These are phyloP conservation scores for Priocnemis perturbator DNA, from an alignment of 2,888 invertebrate genomes.

Conservation along the genomic window DNA sequence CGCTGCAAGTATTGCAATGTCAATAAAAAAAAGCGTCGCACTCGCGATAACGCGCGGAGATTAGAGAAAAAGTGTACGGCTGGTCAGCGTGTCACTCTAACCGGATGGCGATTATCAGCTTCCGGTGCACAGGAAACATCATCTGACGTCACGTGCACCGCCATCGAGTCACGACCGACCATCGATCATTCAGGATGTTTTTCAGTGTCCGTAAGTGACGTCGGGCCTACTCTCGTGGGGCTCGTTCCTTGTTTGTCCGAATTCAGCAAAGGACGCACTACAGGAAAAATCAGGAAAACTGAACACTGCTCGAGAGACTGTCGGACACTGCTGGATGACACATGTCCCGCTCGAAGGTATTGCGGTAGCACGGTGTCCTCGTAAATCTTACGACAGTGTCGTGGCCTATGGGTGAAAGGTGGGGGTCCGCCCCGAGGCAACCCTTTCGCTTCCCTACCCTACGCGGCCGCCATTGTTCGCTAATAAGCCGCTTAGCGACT, in stretches of 20 bases:
- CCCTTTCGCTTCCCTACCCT: conserved; percentile 44
- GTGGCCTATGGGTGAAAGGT: conserved; percentile 44
- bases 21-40: conserved; percentile 3
- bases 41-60: not conserved
- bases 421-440: conserved; percentile 51
- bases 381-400: conserved; percentile 59
- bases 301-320: too few species aligned
- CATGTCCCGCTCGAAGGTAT: conserved; percentile 46
- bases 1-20: not conserved
- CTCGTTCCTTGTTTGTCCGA: conserved; percentile 39
- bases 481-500: conserved; percentile 71
- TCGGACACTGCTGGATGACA: conserved; percentile 47
- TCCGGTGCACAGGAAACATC: conserved; percentile 30
- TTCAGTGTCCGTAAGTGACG: conserved; percentile 22
- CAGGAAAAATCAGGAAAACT: too few species aligned
- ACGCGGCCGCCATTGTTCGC: conserved; percentile 56
- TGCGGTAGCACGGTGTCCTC: conserved; percentile 30
- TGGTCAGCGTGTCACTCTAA: not conserved
- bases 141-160: conserved; percentile 35
- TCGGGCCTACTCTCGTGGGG: conserved; percentile 35
- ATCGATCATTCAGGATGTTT: conserved; percentile 48
- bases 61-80: too few species aligned
- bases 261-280: conserved; percentile 22
- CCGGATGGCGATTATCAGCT: conserved; percentile 45
- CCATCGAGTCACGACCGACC: conserved; percentile 2